phyloP scores from a whole-genome alignment of 2,113 vertebrate species.

The Nematolebias whitei region DNA sequence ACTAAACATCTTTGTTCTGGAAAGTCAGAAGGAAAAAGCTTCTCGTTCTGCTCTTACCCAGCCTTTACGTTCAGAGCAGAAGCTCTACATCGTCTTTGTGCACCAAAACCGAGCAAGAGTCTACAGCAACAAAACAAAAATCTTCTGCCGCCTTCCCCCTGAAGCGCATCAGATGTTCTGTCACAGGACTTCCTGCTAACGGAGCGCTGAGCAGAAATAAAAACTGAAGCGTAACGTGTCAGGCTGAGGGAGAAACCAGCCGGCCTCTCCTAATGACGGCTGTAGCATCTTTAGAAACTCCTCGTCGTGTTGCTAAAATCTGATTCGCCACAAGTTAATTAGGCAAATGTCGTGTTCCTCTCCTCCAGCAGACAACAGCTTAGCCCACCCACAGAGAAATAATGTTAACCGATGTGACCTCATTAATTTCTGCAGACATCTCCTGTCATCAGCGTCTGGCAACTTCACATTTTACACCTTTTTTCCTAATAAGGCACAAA shows the following conservation, averaged over 20 bases:
- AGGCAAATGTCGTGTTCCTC: constrained; percentile 67
- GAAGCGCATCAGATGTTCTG: constrained; percentile 44
- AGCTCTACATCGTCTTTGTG: constrained; percentile 2
- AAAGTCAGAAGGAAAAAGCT: not conserved
- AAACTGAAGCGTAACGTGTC: constrained; percentile 26
- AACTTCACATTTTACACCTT: constrained; percentile 29
- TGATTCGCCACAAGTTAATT: constrained; percentile 66
- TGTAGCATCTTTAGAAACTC: constrained; percentile 32
- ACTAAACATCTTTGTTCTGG: no score
- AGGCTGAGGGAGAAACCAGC: constrained; percentile 34
- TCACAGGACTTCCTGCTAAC: not conserved
- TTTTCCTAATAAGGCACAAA: constrained; percentile 20
- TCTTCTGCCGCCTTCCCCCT: constrained; percentile 26
- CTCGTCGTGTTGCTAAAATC: constrained; percentile 21
- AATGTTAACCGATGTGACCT: constrained; percentile 71
- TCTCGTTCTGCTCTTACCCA: constrained; percentile 7
- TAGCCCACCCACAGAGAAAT: constrained; percentile 53
- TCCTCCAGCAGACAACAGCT: constrained; percentile 53
- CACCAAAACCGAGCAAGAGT: not conserved
- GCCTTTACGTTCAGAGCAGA: constrained; percentile 10
- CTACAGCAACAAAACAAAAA: constrained; percentile 24
- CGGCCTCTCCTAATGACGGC: constrained; percentile 58
- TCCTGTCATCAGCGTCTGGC: constrained; percentile 47
- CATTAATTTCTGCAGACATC: constrained; percentile 74
- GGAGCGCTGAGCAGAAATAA: constrained; percentile 20